Conservation (phyloP, 2,888 invertebrate genomes). For the Drosophila maculinotata region DNA sequence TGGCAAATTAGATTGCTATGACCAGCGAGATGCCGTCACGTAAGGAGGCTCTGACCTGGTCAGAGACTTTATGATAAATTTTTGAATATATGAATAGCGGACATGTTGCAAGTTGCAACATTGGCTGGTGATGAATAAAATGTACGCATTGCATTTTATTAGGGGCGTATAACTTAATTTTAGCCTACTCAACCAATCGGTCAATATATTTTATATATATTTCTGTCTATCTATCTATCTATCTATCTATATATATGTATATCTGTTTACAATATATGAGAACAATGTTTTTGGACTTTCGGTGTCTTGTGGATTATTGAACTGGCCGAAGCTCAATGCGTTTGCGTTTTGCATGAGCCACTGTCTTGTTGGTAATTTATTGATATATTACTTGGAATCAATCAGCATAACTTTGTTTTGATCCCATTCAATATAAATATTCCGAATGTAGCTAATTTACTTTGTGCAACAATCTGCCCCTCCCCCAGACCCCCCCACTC, state of each 20-base stretch:
- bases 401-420: conserved; percentile 77
- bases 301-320: conserved; percentile 54
- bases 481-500: not conserved
- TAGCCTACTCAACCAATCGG: conserved; percentile 37
- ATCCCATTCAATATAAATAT: conserved; percentile 59
- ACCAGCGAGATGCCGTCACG: conserved; percentile 54
- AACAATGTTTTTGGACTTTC: conserved; percentile 48
- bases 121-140: conserved; percentile 80
- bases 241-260: conserved; percentile 25
- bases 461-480: conserved; percentile 10
- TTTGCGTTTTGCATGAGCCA: conserved; percentile 63
- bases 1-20: conserved; percentile 35
- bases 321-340: conserved; percentile 49
- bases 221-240: conserved; percentile 15
- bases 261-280: conserved; percentile 18
- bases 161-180: conserved; percentile 77
- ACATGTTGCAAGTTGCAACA: conserved; percentile 66
- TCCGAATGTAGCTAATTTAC: conserved; percentile 65
- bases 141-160: conserved; percentile 81
- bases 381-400: conserved; percentile 82
- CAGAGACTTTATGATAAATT: conserved; percentile 82
- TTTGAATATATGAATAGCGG: conserved; percentile 84
- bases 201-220: conserved; percentile 10
- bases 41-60: conserved; percentile 61
- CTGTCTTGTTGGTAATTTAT: conserved; percentile 78